Evolutionary conservation across 2,888 invertebrate genomes (phyloP), one percentile per base, ranked within the genome.

Genomic region (Brenthis ino): DNA sequence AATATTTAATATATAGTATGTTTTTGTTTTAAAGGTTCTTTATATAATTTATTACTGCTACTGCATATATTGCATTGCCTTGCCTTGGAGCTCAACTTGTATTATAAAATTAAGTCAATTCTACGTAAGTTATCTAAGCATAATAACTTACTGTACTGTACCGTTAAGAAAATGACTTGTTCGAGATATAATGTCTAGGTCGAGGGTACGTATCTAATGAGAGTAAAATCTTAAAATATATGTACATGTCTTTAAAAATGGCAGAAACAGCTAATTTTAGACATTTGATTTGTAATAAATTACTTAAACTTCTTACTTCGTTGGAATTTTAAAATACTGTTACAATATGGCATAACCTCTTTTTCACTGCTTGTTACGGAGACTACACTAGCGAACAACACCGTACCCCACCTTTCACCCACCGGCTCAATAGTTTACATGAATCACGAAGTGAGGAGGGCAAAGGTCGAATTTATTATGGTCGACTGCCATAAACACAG

Each of bases 381-480:
- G 64, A 57, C 57, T 66, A 63, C 37, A 64, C 63, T 57, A 63
- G 57, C 53, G 69, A 73, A 75, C 77, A 72, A 73, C 66, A 68
- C 67, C 43, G 63, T 64, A 60, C 76, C 72, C 87, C 87, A 82
- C 88, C 88, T 89, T 89, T 91, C 89, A 88, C 89, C 83, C 77
- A 83, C 77, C 77, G 76, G 78, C 76, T 77, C 79, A 75, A 84
- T 82, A 86, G 85, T 85, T 86, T 86, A 85, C 79, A 80, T 82
- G 77, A 79, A 83, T 82, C 87, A 88, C 85, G 85, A 80, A 75
- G 73, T 76, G 73, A 73, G 74, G 77, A 81, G 86, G 87, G 85
- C 86, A 86, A 76, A 89, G 86, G 83, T 86, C 78, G 84, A 79
- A 74, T 79, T 79, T 79, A 78, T 80, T 79, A 74, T 69, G 71